Conservation (phyloP, 2,888 invertebrate species). For the Glaucopsyche alexis region DNA sequence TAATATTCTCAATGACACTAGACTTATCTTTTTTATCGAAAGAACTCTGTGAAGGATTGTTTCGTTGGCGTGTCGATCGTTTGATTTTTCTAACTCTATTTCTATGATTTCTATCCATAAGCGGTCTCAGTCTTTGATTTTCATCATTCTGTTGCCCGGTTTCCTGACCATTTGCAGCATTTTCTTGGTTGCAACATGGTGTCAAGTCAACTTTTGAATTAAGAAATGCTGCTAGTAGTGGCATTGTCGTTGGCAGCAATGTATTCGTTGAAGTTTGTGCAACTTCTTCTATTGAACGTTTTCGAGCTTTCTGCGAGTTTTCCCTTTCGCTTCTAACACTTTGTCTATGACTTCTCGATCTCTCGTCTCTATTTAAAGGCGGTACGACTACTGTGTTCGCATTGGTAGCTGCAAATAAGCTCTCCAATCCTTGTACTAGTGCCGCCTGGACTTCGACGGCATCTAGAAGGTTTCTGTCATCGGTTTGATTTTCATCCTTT, state of each 20-base stretch:
- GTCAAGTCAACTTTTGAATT: constrained; percentile 81
- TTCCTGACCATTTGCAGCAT: constrained; percentile 49
- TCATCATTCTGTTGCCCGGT: constrained; percentile 56
- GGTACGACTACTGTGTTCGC: constrained; percentile 75
- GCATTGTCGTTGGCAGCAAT: constrained; percentile 81
- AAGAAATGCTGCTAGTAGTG: constrained; percentile 82
- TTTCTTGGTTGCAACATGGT: constrained; percentile 64
- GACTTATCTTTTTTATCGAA: constrained; percentile 60
- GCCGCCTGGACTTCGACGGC: constrained; percentile 78
- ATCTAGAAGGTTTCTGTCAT: constrained; percentile 67
- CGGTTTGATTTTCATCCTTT: constrained; percentile 68
- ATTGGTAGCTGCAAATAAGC: constrained; percentile 72
- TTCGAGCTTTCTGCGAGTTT: constrained; percentile 66
- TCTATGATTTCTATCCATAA: constrained; percentile 75
- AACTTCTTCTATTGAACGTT: constrained; percentile 79
- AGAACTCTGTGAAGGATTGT: constrained; percentile 58
- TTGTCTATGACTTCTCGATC: constrained; percentile 62
- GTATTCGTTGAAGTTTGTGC: constrained; percentile 84
- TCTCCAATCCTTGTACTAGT: constrained; percentile 78
- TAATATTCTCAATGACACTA: constrained; percentile 52
- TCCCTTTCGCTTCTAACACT: constrained; percentile 71
- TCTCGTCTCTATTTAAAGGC: constrained; percentile 64
- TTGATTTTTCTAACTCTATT: constrained; percentile 78
- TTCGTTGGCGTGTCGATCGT: constrained; percentile 75
- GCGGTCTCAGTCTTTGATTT: constrained; percentile 61